phyloP scores from a whole-genome alignment of 2,888 invertebrate species.

The Idaea aversata region DNA sequence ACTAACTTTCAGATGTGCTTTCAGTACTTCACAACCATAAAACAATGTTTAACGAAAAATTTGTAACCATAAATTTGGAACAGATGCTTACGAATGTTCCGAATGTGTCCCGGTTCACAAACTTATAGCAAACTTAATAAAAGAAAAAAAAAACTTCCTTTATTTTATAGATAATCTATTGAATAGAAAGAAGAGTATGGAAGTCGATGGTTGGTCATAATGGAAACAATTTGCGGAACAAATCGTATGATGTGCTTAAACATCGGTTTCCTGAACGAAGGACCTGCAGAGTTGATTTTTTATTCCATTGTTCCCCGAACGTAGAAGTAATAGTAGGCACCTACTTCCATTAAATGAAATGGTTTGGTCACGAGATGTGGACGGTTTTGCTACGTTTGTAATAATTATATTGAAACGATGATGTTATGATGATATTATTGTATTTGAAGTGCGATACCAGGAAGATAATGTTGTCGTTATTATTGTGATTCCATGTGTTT shows the following conservation, averaged over 20 bases:
- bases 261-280: constrained; percentile 42
- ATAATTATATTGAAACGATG: neutral
- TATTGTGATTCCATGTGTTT: neutral
- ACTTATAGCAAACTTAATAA: neutral
- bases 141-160: neutral
- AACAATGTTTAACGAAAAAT: too few species aligned
- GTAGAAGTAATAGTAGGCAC: constrained; percentile 45
- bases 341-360: constrained; percentile 47
- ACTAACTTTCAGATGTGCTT: too few species aligned
- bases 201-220: constrained; percentile 23
- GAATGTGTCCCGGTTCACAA: neutral
- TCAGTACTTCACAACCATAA: too few species aligned
- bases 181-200: constrained; percentile 9
- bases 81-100: constrained; percentile 6
- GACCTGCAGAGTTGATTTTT: constrained; percentile 24
- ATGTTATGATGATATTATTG: neutral
- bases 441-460: neutral
- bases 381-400: neutral
- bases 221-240: constrained; percentile 45
- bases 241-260: constrained; percentile 48
- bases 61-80: constrained; percentile 21
- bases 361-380: constrained; percentile 34
- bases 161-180: neutral
- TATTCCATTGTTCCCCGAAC: constrained; percentile 42
- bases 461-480: neutral